phyloP scores from a whole-genome alignment of 2,888 invertebrate genomes.

The Monoplex corrugatus region DNA sequence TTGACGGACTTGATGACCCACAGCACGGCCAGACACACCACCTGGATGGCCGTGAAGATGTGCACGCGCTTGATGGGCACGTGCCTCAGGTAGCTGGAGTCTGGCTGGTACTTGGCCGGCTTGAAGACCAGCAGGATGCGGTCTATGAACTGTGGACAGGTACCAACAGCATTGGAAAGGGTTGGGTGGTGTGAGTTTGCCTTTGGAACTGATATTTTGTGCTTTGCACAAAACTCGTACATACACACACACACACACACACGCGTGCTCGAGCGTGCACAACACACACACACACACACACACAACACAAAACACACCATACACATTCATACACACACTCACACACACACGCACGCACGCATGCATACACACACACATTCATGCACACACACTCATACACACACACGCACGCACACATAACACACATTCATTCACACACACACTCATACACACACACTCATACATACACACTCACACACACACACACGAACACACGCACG shows the following conservation, averaged over 20 bases:
- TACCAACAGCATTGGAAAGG: no score
- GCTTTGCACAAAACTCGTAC: no score
- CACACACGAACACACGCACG: neutral
- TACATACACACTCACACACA: neutral
- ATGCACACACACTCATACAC: no score
- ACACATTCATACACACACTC: neutral
- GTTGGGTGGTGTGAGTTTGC: no score
- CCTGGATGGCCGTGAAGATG: conserved; percentile 82
- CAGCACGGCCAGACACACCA: conserved; percentile 80
- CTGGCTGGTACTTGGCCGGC: conserved; percentile 99
- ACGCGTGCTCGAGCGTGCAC: neutral
- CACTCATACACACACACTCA: no score
- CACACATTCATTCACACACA: no score
- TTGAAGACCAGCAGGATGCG: conserved; percentile 96
- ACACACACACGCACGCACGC: neutral
- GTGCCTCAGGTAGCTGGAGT: conserved; percentile 97
- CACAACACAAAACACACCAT: no score
- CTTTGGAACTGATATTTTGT: no score
- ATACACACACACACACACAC: neutral
- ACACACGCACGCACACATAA: no score
- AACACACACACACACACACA: no score
- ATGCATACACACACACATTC: no score
- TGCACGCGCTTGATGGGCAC: conserved; percentile 91
- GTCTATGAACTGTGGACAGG: conserved; percentile 91
- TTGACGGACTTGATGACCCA: conserved; percentile 88